Evolutionary conservation across 2,113 vertebrate species (phyloP), one percentile per base, ranked within the genome.

Genomic region (Amia ocellicauda): DNA sequence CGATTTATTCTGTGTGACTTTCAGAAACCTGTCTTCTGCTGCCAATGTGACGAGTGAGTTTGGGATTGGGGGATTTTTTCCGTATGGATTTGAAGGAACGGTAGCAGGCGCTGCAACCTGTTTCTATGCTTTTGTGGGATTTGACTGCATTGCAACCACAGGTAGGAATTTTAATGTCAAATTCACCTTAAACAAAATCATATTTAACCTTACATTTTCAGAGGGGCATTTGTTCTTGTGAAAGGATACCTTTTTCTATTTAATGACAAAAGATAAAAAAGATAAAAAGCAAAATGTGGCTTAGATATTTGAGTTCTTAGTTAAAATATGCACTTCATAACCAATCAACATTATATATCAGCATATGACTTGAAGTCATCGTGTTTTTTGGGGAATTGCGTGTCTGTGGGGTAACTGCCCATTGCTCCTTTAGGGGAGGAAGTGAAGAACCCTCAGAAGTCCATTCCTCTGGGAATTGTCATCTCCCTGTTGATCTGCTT

Each of bases 61-160:
- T 71, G 93, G 92, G 28, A 27, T 1, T 0, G 93, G 93, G 3
- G 92, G 93, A 14, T 94, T 94, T 80, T 89, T 94, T 73, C 93
- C 92, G 1, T 93, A 86, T 14, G 90, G 91, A 27, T 74, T 93
- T 16, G 72, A 69, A 27, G 92, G 93, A 29, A 95, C 89, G 0
- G 36, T 95, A 72, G 82, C 90, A 3, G 93, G 92, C 71, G 93
- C 92, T 51, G 91, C 93, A 7, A 79, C 86, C 1, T 94, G 92
- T 66, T 96, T 95, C 78, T 96, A 93, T 64, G 93, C 92, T 10
- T 95, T 94, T 70, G 90, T 93, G 74, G 93, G 93, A 3, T 95
- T 96, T 73, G 93, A 93, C 77, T 94, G 92, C 76, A 92, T 94
- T 0, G 90, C 92, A 8, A 93, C 92, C 17, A 91, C 78, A 54